Conservation (phyloP, 2,888 invertebrate species). For the Mythimna ferrago region DNA sequence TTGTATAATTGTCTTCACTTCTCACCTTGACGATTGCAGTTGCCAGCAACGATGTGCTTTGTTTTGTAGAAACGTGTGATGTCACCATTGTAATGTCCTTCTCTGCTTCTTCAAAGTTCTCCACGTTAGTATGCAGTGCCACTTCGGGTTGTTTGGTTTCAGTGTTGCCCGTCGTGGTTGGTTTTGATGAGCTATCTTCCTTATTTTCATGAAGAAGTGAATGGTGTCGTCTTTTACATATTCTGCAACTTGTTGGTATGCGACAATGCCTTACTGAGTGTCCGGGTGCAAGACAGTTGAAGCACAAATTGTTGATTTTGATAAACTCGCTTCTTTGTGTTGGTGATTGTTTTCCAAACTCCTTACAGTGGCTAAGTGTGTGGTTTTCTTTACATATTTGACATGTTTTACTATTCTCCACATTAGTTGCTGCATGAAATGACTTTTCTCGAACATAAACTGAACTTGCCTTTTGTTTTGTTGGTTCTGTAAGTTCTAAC, state of each 20-base stretch:
- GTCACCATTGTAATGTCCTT: neutral
- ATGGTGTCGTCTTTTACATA: constrained; percentile 61
- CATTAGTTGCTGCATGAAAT: no score
- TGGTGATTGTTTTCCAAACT: constrained; percentile 38
- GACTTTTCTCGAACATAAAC: no score
- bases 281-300: constrained; percentile 53
- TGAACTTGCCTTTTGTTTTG: no score
- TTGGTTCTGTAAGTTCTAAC: no score
- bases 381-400: constrained; percentile 52
- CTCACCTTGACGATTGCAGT: constrained; percentile 16
- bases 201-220: constrained; percentile 25
- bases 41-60: constrained; percentile 1
- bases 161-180: constrained; percentile 45
- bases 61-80: constrained; percentile 5
- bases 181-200: constrained; percentile 34
- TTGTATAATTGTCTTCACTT: constrained; percentile 10
- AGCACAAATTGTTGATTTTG: constrained; percentile 55
- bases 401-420: constrained; percentile 35
- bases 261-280: constrained; percentile 54
- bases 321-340: constrained; percentile 47
- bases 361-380: constrained; percentile 58
- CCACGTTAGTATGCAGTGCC: constrained; percentile 24
- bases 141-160: constrained; percentile 17
- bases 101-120: constrained; percentile 26
- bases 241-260: constrained; percentile 36